Evolutionary conservation across 2,113 vertebrate species (phyloP).

Genomic region (Peucedramus taeniatus): DNA sequence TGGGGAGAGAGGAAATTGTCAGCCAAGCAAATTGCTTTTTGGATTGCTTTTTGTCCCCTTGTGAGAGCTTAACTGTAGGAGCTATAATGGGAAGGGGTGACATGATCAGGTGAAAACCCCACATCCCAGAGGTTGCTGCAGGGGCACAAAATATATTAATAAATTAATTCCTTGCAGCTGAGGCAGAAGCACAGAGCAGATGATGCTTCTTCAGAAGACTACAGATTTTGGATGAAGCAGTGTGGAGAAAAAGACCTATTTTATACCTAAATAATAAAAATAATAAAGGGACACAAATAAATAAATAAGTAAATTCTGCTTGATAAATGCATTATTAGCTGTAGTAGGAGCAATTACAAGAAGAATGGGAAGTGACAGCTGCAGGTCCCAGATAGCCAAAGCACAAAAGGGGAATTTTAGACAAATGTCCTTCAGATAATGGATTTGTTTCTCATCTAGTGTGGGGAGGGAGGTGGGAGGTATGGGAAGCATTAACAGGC

Average conservation of each 20-base stretch:
- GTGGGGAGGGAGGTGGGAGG: neutral
- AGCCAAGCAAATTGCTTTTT: conserved; percentile 54
- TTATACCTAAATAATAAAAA: conserved; percentile 37
- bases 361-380: conserved; percentile 68
- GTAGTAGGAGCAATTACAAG: conserved; percentile 65
- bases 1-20: neutral
- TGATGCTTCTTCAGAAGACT: neutral
- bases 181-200: neutral
- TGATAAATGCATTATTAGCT: conserved; percentile 61
- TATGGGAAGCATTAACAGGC: neutral
- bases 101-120: neutral
- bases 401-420: conserved; percentile 60
- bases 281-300: conserved; percentile 45
- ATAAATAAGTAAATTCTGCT: conserved; percentile 48
- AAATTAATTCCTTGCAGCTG: neutral
- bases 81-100: neutral
- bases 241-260: neutral
- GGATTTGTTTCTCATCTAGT: conserved; percentile 41
- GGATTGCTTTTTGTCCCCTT: conserved; percentile 40
- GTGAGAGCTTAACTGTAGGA: conserved; percentile 13
- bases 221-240: neutral
- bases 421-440: conserved; percentile 58
- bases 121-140: neutral
- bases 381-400: conserved; percentile 65
- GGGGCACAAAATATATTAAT: neutral